Conservation (phyloP, 2,888 invertebrate genomes). For the Geophilus truncorum region DNA sequence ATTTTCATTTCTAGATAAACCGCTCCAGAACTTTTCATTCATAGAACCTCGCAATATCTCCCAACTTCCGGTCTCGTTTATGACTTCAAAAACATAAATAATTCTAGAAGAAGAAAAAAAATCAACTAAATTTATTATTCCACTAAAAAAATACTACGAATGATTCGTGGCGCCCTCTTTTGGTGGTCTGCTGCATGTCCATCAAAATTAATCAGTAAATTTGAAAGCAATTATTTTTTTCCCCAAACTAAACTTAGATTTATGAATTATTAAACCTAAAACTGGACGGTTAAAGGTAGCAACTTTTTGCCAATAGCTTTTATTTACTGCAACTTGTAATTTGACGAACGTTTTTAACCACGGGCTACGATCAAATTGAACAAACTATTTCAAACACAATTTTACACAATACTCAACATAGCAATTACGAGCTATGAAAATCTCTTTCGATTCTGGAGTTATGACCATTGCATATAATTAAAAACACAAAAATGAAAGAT, state of each 20-base stretch:
- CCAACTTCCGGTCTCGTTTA: no score
- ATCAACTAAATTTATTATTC: no score
- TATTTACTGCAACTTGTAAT: not conserved
- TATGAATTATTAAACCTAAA: no score
- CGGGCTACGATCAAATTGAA: not conserved
- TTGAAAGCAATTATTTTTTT: no score
- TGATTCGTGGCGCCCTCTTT: not conserved
- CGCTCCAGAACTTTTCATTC: no score
- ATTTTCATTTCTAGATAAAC: no score
- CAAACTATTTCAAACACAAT: not conserved
- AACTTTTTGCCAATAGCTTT: not conserved
- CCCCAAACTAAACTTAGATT: no score
- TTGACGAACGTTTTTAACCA: not conserved
- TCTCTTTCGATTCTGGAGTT: not conserved
- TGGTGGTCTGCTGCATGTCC: not conserved
- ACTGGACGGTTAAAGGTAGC: no score
- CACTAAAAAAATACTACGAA: not conserved
- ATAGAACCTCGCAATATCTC: no score
- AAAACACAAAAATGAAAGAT: not conserved
- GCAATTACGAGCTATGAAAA: conserved; percentile 11
- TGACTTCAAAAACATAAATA: no score
- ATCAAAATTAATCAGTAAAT: no score
- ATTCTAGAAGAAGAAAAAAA: no score
- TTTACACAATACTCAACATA: conserved; percentile 2
- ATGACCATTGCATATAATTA: not conserved